These are phyloP conservation scores for Phasianus colchicus DNA, from an alignment of 2,113 vertebrate species.

Conservation along the genomic window DNA sequence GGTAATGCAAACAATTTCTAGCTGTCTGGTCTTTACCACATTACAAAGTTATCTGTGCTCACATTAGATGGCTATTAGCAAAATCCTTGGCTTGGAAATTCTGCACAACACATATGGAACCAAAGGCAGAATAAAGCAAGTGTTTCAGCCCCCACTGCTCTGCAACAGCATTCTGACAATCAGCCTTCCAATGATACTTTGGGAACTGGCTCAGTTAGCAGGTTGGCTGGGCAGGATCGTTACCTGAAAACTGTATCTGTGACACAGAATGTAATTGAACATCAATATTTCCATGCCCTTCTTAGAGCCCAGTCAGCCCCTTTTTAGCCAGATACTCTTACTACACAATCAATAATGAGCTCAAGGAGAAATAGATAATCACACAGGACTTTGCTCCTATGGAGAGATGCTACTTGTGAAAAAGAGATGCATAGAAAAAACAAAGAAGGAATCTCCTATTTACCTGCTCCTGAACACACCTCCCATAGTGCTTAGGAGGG, in stretches of 20 bases:
- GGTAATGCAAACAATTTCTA: not conserved
- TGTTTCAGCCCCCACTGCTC: not conserved
- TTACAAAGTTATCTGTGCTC: not conserved
- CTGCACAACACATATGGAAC: not conserved
- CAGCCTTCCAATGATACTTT: not conserved
- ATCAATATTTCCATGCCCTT: not conserved
- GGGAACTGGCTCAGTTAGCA: not conserved
- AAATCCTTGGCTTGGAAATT: not conserved
- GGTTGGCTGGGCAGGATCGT: not conserved
- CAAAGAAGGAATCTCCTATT: not conserved
- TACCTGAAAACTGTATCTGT: not conserved
- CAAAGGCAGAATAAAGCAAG: not conserved
- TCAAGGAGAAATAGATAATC: not conserved
- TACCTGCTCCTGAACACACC: not conserved
- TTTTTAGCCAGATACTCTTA: not conserved
- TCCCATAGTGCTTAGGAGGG: fast-evolving
- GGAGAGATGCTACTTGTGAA: not conserved
- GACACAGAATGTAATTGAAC: not conserved
- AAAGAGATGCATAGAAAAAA: not conserved
- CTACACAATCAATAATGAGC: not conserved
- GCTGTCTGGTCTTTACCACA: not conserved
- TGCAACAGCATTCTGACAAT: not conserved
- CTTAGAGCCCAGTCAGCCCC: not conserved
- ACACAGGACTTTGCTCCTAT: not conserved
- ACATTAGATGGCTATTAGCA: not conserved